Percentiles rank a stretch among this genome's conserved stretches.
These are phyloP conservation scores for Conchocele bisecta DNA, from an alignment of 2,888 invertebrate species.

Conservation along the genomic window DNA sequence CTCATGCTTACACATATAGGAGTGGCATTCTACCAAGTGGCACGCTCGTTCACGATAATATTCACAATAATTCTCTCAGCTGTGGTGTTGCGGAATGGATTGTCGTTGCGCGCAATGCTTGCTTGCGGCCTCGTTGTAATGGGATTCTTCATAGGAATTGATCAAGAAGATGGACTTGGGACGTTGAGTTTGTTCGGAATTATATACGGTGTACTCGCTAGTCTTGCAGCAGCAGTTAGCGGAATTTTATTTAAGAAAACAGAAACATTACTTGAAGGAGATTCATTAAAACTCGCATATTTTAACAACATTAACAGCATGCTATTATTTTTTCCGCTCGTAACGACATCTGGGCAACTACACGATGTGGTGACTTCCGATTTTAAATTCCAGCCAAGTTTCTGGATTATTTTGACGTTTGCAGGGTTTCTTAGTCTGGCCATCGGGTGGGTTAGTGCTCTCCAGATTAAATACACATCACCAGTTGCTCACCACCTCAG, in stretches of 20 bases:
- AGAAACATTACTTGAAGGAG: slow-evolving; percentile 70
- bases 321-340: slow-evolving; percentile 76
- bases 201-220: slow-evolving; percentile 79
- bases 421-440: slow-evolving; percentile 78
- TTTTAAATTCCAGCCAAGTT: slow-evolving; percentile 48
- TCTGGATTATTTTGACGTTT: slow-evolving; percentile 73
- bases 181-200: slow-evolving; percentile 79
- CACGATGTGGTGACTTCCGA: slow-evolving; percentile 63
- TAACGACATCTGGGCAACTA: slow-evolving; percentile 77
- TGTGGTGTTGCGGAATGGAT: slow-evolving; percentile 70
- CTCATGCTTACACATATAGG: slow-evolving; percentile 81
- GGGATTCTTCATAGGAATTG: slow-evolving; percentile 81
- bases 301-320: slow-evolving; percentile 78
- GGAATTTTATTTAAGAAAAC: slow-evolving; percentile 81
- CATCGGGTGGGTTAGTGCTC: slow-evolving; percentile 80
- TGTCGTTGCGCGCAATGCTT: slow-evolving; percentile 66
- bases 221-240: slow-evolving; percentile 79
- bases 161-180: slow-evolving; percentile 79
- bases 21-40: slow-evolving; percentile 82
- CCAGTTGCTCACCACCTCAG: slow-evolving; percentile 82
- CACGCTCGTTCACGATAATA: slow-evolving; percentile 81
- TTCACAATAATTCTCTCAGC: slow-evolving; percentile 80
- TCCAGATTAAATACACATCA: slow-evolving; percentile 82
- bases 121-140: slow-evolving; percentile 77
- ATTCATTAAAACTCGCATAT: slow-evolving; percentile 78